Evolutionary conservation across 2,888 invertebrate genomes (phyloP), one percentile per base, ranked within the genome.

Genomic region (Torymus aiolomorphi): DNA sequence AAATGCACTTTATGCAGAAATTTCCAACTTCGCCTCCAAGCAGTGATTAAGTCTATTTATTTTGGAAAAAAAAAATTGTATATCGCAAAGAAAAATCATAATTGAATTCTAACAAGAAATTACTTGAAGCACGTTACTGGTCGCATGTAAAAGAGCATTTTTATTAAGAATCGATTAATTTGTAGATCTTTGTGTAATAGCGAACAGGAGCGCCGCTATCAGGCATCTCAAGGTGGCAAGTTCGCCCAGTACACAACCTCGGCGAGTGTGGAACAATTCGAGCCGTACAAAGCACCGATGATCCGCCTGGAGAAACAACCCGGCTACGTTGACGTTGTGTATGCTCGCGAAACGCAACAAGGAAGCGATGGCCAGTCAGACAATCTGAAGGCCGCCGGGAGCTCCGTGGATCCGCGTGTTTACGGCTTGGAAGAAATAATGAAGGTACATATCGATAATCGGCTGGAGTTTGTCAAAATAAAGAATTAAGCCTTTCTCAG

Each of bases 291-390:
- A 16, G 0, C 65, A 14, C 78, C 82, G 5, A 0, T 73, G 13
- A 18, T 78, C 0, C 71, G 80, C 0, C 1, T 80, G 5, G 85
- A 87, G 59, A 76, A 84, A 65, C 85, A 84, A 14, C 85, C 87
- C 0, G 88, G 87, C 49, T 90, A 85, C 70, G 85, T 90, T n/a
- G 89, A 90, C 42, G 88, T 90, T 18, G 83, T 89, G 18, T 90
- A 90, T 67, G 86, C 88, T 16, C 85, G 86, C 70, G 85, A 84
- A 4, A 84, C 83, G 1, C 49, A 51, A 2, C 20, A 62, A 4
- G 76, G 49, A 13, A 74, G n/a, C 54, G n/a, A 65, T 14, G 14
- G 74, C 4, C 87, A 84, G n/a, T 89, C 87, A 24, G 88, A 85
- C n/a, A 88, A 88, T 56, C 79, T 85, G 5, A 83, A 83, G 76